Percentiles rank a stretch among this genome's conserved stretches.
Conservation (phyloP, 2,797 vertebrate species). For the Lindbergichthys nudifrons region DNA sequence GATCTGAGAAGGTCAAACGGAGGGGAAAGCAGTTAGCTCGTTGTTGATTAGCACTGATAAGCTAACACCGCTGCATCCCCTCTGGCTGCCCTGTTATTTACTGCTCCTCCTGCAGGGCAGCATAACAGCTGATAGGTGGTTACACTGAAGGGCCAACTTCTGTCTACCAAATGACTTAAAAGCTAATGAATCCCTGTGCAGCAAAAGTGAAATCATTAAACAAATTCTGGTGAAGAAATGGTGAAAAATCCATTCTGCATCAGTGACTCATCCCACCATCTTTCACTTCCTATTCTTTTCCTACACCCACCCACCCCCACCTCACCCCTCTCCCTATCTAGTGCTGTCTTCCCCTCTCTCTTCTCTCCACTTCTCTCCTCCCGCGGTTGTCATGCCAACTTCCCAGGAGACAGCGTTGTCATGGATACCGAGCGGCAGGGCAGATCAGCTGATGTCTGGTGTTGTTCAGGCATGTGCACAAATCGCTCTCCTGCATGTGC, state of each 20-base stretch:
- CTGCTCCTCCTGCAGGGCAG: constrained; percentile 47
- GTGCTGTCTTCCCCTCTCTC: constrained; percentile 18
- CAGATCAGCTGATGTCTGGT: constrained; percentile 92
- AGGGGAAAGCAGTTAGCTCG: constrained; percentile 69
- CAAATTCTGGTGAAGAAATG: background rate
- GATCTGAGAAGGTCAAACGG: constrained; percentile 66
- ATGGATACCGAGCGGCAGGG: constrained; percentile 88
- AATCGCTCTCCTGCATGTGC: constrained; percentile 62
- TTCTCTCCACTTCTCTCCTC: constrained; percentile 56
- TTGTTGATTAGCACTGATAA: constrained; percentile 69
- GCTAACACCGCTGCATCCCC: constrained; percentile 43
- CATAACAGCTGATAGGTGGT: constrained; percentile 42
- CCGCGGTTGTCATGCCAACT: constrained; percentile 84
- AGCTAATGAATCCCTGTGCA: constrained; percentile 27
- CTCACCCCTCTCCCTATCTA: constrained; percentile 40
- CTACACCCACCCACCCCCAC: constrained; percentile 4
- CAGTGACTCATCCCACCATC: constrained; percentile 24
- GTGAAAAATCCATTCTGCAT: constrained; percentile 10
- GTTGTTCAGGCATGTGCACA: constrained; percentile 78
- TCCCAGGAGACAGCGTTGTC: constrained; percentile 91
- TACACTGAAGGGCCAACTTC: constrained; percentile 38
- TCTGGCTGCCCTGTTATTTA: constrained; percentile 43
- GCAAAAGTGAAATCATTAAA: constrained; percentile 23
- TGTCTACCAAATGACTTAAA: constrained; percentile 56
- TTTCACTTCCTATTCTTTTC: constrained; percentile 29